Base-by-base conservation (phyloP, 2,888 invertebrate genomes). In the Pandemis corylana region DNA sequence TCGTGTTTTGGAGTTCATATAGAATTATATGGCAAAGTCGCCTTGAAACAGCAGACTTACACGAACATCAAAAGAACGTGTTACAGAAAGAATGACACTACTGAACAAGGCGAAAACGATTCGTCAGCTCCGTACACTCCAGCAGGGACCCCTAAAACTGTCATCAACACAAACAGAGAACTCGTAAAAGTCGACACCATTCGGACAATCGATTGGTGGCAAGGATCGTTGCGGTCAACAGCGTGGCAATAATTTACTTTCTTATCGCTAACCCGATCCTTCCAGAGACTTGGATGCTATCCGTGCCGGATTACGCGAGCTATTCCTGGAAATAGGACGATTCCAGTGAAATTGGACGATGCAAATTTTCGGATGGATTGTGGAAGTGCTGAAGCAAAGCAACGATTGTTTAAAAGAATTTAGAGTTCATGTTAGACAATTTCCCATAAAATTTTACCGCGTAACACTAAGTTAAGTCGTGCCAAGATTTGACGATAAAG, bases 231-330 rank as follows among this genome's bases (percentile, higher is more conserved):
- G 84, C 87, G 87, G 88, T 88, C 88, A 89, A 88, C 88, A 88
- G 84, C 77, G 78, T 56, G 82, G 85, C 87, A 84, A 91, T 92
- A 92, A 90, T 90, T 92, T 90, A 89, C 85, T 89, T 88, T 86
- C 87, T 89, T 92, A 92, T 92, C 92, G 71, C 72, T 75, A 79
- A 82, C 76, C 91, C 90, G 87, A 91, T 91, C 90, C 82, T 89
- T 86, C 88, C 85, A 87, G 80, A 79, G 86, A 84, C 65, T 69
- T 84, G 83, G 84, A 83, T 85, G 84, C 80, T 78, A 80, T 83
- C 83, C 76, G 76, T 67, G 72, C 76, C 62, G 69, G 80, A 79
- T 80, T 84, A 85, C 75, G 71, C 65, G 56, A 65, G 74, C 71
- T 70, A 69, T 71, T 67, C 56, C 62, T 63, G 67, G 67, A 53